Base-by-base conservation (phyloP, 1,140 invertebrate genomes). In the Drosophila repleta region DNA sequence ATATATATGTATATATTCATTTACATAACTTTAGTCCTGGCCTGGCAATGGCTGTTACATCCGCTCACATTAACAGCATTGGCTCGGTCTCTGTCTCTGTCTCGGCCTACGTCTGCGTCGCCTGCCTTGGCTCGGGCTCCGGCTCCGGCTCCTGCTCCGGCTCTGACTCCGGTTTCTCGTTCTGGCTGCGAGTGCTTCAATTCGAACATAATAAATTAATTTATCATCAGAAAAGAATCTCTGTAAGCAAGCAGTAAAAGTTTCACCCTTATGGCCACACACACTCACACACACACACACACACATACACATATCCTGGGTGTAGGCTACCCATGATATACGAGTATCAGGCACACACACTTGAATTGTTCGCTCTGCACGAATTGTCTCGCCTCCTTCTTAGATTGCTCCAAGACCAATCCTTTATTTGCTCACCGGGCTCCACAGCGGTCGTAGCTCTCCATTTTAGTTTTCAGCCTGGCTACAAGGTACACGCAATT, bases 121-220 rank as follows among this genome's bases (percentile, higher is more conserved):
- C 39, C 15, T 43, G 74, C 63, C 73, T 35, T 35, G 32, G 68
- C 61, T 58, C 61, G 5, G 39, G 13, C 61, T 58, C 61, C 15
- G 39, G 13, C 39, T 41, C 39, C 5, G 13, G n/a, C 39, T 53
- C 39, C 5, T 39, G 17, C 56, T 68, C 18, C 17, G 52, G 8
- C 17, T 43, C 66, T 32, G 49, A 62, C 66, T 69, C 60, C 24
- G 43, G 53, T 15, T 41, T 60, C 69, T 46, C 43, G 62, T 45
- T 43, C 68, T 64, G 43, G 45, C 62, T 49, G 62, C 53, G 67
- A 81, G 62, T 74, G 74, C 81, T 80, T 87, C 84, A 90, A 89
- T 89, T 89, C 84, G 85, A 90, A 90, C 84, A 89, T 90, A 89
- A 89, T 89, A 89, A 89, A 89, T 89, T 89, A 90, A 89, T 89